phyloP scores from a whole-genome alignment of 2,888 invertebrate genomes.

The Lottia scabra region DNA sequence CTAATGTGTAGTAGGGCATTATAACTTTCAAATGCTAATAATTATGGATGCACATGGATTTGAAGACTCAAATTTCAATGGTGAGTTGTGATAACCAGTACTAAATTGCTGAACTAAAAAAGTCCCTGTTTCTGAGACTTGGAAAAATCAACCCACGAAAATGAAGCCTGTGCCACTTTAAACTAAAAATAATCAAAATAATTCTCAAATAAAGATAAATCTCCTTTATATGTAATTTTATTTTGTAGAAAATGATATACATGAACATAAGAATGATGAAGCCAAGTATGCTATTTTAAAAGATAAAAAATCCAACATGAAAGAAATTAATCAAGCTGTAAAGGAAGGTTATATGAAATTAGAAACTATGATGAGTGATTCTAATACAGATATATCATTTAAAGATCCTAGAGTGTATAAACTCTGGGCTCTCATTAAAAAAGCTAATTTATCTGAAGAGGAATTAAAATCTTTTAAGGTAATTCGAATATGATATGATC shows the following conservation, averaged over 20 bases:
- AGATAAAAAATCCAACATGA: constrained; percentile 36
- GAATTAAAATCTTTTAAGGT: constrained; percentile 88
- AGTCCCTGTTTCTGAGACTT: too few species aligned
- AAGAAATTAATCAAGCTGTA: constrained; percentile 75
- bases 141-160: too few species aligned
- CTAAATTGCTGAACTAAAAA: too few species aligned
- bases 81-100: too few species aligned
- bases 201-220: too few species aligned
- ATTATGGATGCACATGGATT: too few species aligned
- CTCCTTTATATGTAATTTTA: too few species aligned
- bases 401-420: constrained; percentile 91
- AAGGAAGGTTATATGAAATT: constrained; percentile 72
- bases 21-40: too few species aligned
- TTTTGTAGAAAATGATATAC: constrained; percentile 11
- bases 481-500: constrained; percentile 38
- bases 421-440: constrained; percentile 85
- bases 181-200: too few species aligned
- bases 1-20: too few species aligned
- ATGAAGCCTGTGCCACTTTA: too few species aligned
- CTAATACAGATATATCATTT: constrained; percentile 77
- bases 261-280: constrained; percentile 16
- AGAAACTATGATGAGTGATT: constrained; percentile 57
- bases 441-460: constrained; percentile 83
- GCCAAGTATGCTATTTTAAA: constrained; percentile 19
- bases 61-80: too few species aligned